A percentile compares a stretch with the other conserved stretches of the same genome.
Evolutionary conservation across 2,113 vertebrate genomes (phyloP).

Genomic region (Myanophis thanlyinensis): DNA sequence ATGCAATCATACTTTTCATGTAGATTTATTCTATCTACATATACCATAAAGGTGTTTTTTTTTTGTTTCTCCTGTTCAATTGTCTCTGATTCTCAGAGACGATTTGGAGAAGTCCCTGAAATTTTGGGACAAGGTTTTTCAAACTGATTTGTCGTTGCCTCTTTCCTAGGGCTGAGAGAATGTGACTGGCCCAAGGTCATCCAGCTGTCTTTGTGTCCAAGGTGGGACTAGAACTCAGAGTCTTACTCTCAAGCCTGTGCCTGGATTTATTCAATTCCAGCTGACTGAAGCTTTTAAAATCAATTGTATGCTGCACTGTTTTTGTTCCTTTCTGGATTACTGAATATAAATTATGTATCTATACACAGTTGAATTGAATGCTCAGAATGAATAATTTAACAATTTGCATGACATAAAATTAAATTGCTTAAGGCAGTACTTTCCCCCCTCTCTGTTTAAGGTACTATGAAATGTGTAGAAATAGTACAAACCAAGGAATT

Average conservation of each 20-base stretch:
- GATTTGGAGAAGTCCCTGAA: background rate
- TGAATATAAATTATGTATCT: background rate
- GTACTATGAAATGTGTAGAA: background rate
- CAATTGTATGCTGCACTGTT: background rate
- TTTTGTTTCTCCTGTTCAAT: background rate
- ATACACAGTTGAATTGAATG: background rate
- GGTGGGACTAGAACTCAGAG: background rate
- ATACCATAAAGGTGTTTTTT: background rate
- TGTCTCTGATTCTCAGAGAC: background rate
- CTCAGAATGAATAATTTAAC: background rate
- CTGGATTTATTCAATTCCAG: background rate
- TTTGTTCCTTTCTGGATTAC: background rate
- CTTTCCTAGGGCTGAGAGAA: background rate
- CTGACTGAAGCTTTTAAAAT: background rate
- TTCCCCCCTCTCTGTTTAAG: background rate
- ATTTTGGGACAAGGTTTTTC: background rate
- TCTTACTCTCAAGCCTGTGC: background rate
- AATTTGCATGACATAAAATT: background rate
- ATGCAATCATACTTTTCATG: background rate
- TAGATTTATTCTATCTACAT: background rate
- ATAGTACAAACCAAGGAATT: background rate
- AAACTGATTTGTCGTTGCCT: background rate
- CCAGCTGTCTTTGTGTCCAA: background rate
- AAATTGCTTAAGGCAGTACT: background rate
- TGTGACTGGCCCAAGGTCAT: background rate